Evolutionary conservation across 2,797 vertebrate species (phyloP), one percentile per base, ranked within the genome.

Genomic region (Podarcis lilfordi): DNA sequence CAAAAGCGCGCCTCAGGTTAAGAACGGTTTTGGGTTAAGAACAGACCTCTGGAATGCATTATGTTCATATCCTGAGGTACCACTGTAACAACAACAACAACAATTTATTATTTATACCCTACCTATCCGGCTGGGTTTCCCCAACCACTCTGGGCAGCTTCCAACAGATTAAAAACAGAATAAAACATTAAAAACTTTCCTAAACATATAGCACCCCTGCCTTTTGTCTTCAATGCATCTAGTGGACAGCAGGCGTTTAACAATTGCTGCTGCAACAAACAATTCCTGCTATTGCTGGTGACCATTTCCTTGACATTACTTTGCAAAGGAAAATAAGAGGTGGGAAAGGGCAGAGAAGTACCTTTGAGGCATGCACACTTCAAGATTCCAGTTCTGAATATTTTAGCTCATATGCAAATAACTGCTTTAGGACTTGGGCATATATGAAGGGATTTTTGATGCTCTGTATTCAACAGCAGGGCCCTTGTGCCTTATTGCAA

Each of bases 221-320:
- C 29, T 55, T 9, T 69, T n/a, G 17, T 69, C 27, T 82, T 25
- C 40, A 45, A 1, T 29, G 27, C 13, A 40, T 25, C 15, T 37
- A 82, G 40, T 68, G 45, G 40, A 40, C 17, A 27, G 61, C 32
- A 10, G 35, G 32, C 19, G 27, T 17, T 82, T 43, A 43, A 45
- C 27, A 19, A 29, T 45, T 45, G 66, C 0, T 0, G 72, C 80
- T 86, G 72, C 68, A 43, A 23, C 4, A 23, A 23, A n/a, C 25
- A 29, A 71, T n/a, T 71, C 27, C 19, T 69, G 23, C 40, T 71
- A 27, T 35, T 61, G 45, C 40, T 88, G 93, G 90, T 85, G 69
- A 1, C 0, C 93, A 89, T 91, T 91, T 72, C 90, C 91, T 79
- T 80, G 91, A 89, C 85, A 93, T 80, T 10, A 50, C 0, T 35